Evolutionary conservation across 2,888 invertebrate species (phyloP), one percentile per base, ranked within the genome.

Genomic region (Lacanobia wlatinum): DNA sequence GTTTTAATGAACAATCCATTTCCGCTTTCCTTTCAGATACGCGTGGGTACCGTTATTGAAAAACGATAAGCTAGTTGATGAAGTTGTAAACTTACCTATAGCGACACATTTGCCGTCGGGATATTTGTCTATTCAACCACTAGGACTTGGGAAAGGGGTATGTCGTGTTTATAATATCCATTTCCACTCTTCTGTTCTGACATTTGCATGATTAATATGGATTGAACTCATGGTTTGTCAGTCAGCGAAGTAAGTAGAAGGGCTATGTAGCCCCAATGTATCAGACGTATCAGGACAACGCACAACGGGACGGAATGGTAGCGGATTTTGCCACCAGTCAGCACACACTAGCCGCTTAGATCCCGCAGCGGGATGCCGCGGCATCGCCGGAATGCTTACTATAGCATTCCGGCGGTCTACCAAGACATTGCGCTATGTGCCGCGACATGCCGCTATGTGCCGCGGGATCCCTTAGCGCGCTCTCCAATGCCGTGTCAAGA

Each of bases 1-100:
- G 21, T 23, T 46, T 16, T 48, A 66, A 66, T 53, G n/a, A 16
- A 50, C 16, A 40, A 56, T 53, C 8, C n/a, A 50, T 34, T 38
- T 58, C 16, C 21, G 18, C 10, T 70, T 62, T 78, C 62, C 61
- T 61, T 89, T 34, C 81, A 96, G 96, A 9, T 99, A 98, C 93
- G 98, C 99, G 0, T 99, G 99, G 99, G 94, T 98, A 76, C 98
- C 99, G 1, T 95, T 99, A 56, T 94, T 99, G 66, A 98, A 98
- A 93, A 94, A 93, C 78, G 98, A 98, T 87, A 98, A 98, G 92
- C 96, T 99, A 80, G 97, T 98, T 73, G 97, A 98, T 68, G 99
- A 99, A 88, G 97, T 98, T 82, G 98, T 98, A 86, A 96, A 96
- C 80, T 96, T 99, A 83, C 98, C 99, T 0, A 98, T 99, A 55